Base-by-base conservation (phyloP, 2,888 invertebrate genomes). In the Pristionchus mayeri region DNA sequence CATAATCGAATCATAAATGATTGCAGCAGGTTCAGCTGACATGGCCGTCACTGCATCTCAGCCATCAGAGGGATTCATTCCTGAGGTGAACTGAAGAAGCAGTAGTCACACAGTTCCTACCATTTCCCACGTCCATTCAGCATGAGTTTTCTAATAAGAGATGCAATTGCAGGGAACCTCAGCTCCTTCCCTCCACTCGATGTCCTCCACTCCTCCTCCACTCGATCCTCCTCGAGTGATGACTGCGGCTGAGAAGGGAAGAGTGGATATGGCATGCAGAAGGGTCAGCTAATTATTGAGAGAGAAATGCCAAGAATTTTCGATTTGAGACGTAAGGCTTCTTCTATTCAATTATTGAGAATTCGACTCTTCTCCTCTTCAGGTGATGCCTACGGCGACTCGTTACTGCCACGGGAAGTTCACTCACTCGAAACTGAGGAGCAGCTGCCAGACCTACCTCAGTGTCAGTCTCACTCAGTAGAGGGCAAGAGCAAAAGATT, bases 251-350 rank as follows among this genome's bases (percentile, higher is more conserved):
- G 76, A 78, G 50, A 78, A 78, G 30, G 30, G 50, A 4, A 48
- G 76, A 50, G 11, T 78, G 18, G 76, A 78, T 50, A 78, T 78
- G 48, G 76, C 50, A 16, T 78, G 76, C 76, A 78, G 76, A 27
- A 48, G 76, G 76, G 76, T 78, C 13, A 50, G 76, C n/a, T 1
- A 40, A 16, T 4, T 44, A 9, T 44, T 67, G n/a, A n/a, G n/a
- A n/a, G n/a, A n/a, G n/a, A n/a, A n/a, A n/a, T n/a, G n/a, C n/a
- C n/a, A n/a, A n/a, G n/a, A n/a, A n/a, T n/a, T n/a, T n/a, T n/a
- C n/a, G n/a, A n/a, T n/a, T n/a, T n/a, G n/a, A n/a, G n/a, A n/a
- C n/a, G n/a, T n/a, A n/a, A n/a, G n/a, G n/a, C n/a, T n/a, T n/a
- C n/a, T n/a, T n/a, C n/a, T n/a, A n/a, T n/a, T n/a, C n/a, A n/a